Conservation (phyloP, 2,797 vertebrate species). For the Cossypha caffra region DNA sequence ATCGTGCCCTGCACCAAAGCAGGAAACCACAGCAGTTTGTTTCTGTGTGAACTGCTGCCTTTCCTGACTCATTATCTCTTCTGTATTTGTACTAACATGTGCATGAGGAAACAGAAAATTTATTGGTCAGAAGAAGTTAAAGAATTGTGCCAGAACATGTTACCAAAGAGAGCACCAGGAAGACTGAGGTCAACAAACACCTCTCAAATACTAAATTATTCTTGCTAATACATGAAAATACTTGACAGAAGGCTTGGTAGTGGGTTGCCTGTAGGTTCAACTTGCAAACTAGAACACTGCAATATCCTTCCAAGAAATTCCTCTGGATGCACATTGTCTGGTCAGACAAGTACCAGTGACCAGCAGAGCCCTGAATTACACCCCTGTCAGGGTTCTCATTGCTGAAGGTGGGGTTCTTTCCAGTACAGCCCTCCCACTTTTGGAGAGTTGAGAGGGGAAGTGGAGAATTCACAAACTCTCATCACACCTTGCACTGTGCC, state of each 20-base stretch:
- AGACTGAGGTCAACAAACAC: constrained; percentile 21
- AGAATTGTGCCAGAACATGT: constrained; percentile 17
- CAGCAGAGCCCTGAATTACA: background rate
- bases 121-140: background rate
- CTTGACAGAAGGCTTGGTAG: background rate
- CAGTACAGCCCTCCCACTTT: background rate
- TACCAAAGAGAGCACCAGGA: constrained; percentile 15
- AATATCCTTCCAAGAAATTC: background rate
- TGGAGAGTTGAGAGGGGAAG: background rate
- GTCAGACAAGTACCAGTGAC: background rate
- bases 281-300: background rate
- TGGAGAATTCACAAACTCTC: background rate
- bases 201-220: background rate
- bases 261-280: background rate
- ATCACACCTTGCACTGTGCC: background rate
- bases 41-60: background rate
- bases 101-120: background rate
- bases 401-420: background rate
- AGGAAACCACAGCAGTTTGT: background rate
- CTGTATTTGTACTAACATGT: constrained; percentile 18
- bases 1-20: background rate
- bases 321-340: background rate
- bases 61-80: background rate
- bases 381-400: background rate
- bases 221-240: constrained; percentile 33